These are phyloP conservation scores for Drosophila paranaensis DNA, from an alignment of 2,888 invertebrate genomes.

Conservation along the genomic window DNA sequence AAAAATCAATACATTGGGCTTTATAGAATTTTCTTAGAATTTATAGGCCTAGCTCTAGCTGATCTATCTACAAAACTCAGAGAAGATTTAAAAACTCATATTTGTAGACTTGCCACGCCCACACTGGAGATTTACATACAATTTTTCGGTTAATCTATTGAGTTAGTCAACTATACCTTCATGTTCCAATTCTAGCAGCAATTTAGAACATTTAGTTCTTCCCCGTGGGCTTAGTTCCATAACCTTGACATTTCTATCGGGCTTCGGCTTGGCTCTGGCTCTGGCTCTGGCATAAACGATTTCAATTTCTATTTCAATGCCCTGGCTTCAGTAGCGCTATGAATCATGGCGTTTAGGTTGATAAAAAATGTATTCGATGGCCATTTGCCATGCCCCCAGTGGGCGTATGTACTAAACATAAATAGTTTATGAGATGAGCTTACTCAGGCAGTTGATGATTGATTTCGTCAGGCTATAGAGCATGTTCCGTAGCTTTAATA, in stretches of 20 bases:
- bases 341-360: neutral
- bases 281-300: neutral
- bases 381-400: neutral
- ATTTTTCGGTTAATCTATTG: neutral
- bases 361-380: neutral
- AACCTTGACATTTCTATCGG: neutral
- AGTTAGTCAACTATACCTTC: neutral
- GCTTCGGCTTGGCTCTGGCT: too few species aligned
- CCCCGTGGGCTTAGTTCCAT: neutral
- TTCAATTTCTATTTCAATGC: neutral
- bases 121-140: neutral
- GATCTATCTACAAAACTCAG: neutral
- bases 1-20: neutral
- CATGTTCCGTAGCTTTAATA: neutral
- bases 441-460: slow-evolving; percentile 1
- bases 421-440: neutral
- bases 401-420: neutral
- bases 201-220: neutral
- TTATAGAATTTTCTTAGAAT: too few species aligned
- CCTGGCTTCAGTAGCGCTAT: neutral
- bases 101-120: neutral
- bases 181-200: neutral
- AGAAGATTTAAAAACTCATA: neutral
- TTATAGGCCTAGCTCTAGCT: neutral
- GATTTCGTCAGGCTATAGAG: neutral